Conservation (phyloP, 2,113 vertebrate species). For the Epinephelus lanceolatus region DNA sequence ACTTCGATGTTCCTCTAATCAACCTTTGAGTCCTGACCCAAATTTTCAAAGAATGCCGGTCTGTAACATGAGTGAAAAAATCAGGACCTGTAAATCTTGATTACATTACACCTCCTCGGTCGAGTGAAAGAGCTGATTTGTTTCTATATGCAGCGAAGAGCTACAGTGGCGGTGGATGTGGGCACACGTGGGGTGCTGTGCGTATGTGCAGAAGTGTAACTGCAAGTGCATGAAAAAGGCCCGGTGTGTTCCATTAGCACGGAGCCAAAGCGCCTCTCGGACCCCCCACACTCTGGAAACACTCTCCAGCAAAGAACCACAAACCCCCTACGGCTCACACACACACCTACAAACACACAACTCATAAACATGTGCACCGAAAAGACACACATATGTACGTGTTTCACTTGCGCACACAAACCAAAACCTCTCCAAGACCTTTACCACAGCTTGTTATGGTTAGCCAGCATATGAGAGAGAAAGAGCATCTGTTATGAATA, state of each 20-base stretch:
- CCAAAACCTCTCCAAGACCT: conserved; percentile 43
- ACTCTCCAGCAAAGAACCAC: conserved; percentile 70
- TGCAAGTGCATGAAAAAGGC: conserved; percentile 2
- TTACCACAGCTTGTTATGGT: conserved; percentile 70
- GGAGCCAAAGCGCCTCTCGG: conserved; percentile 31
- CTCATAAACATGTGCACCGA: conserved; percentile 14
- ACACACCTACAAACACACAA: conserved; percentile 24
- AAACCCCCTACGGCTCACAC: conserved; percentile 19
- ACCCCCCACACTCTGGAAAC: conserved; percentile 60
- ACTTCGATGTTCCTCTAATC: conserved; percentile 36
- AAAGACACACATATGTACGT: conserved; percentile 23
- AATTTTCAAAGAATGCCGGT: conserved; percentile 40
- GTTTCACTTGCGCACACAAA: conserved; percentile 32
- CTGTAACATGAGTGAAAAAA: conserved; percentile 37
- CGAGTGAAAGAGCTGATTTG: conserved; percentile 52
- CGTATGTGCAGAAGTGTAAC: background rate
- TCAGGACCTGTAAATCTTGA: conserved; percentile 50
- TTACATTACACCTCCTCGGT: conserved; percentile 34
- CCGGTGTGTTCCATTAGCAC: conserved; percentile 40
- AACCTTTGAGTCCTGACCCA: conserved; percentile 53
- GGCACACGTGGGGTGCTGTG: conserved; percentile 3
- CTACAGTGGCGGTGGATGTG: conserved; percentile 12
- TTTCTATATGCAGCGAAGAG: conserved; percentile 39
- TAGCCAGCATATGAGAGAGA: conserved; percentile 21
- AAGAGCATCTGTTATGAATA: conserved; percentile 66